These are phyloP conservation scores for Trematomus bernacchii DNA, from an alignment of 2,797 vertebrate genomes.

Conservation along the genomic window DNA sequence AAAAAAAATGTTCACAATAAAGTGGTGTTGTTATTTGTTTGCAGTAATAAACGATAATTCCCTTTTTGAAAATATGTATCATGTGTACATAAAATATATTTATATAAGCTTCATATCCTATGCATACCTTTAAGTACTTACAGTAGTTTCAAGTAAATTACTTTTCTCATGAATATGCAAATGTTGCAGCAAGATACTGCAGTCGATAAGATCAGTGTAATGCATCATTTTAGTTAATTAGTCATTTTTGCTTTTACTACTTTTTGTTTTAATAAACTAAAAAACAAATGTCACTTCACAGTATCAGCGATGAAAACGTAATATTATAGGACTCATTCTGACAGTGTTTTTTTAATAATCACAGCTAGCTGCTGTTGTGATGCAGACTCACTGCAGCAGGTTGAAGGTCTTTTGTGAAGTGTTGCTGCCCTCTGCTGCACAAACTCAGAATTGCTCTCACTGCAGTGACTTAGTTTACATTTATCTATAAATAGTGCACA, in stretches of 20 bases:
- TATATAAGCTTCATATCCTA: background rate
- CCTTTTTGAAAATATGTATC: background rate
- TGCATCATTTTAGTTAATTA: background rate
- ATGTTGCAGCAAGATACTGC: conserved; percentile 31
- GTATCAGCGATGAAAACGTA: background rate
- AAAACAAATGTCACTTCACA: background rate
- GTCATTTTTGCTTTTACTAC: background rate
- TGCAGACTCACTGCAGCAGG: conserved; percentile 5
- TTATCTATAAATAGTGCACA: background rate
- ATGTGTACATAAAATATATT: background rate
- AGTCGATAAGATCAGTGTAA: conserved; percentile 13
- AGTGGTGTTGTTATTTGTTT: too few relatives aligned
- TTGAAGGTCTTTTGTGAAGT: conserved; percentile 19
- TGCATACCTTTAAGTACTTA: background rate
- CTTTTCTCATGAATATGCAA: conserved; percentile 37
- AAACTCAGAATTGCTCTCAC: background rate
- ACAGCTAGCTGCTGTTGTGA: conserved; percentile 16
- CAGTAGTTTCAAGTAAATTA: background rate
- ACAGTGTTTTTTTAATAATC: too few relatives aligned
- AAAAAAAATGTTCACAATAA: background rate
- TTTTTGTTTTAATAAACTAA: background rate
- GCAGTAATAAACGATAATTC: background rate
- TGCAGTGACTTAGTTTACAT: background rate
- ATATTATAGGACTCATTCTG: conserved; percentile 4
- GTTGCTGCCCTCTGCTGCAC: conserved; percentile 69